phyloP scores from a whole-genome alignment of 2,797 vertebrate genomes.

The Leptodactylus fallax region DNA sequence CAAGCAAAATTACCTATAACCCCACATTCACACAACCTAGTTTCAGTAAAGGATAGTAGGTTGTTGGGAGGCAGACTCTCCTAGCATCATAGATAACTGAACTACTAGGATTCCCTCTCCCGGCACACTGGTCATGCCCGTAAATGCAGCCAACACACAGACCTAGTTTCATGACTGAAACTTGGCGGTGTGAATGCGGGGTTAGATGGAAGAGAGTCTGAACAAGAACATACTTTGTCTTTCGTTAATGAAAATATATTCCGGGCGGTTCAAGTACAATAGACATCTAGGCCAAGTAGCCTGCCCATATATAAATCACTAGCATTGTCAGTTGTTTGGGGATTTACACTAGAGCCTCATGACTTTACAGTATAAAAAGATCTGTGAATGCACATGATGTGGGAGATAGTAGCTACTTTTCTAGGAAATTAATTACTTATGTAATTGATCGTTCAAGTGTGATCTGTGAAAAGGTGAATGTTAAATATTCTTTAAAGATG shows the following conservation, averaged over 20 bases:
- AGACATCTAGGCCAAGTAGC: neutral
- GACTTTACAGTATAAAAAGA: neutral
- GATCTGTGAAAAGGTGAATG: slow-evolving; percentile 48
- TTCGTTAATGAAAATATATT: neutral
- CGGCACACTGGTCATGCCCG: too few relatives aligned
- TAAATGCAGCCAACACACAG: too few relatives aligned
- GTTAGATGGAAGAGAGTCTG: too few relatives aligned
- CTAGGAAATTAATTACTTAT: slow-evolving; percentile 30
- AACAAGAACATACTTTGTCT: neutral
- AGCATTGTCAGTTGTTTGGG: slow-evolving; percentile 6
- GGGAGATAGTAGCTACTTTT: neutral
- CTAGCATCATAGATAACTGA: too few relatives aligned
- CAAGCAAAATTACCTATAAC: too few relatives aligned
- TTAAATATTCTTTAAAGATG: slow-evolving; percentile 47
- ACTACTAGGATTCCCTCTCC: too few relatives aligned
- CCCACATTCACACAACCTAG: too few relatives aligned
- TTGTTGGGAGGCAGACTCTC: too few relatives aligned
- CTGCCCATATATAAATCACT: slow-evolving; percentile 7
- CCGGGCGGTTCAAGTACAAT: neutral
- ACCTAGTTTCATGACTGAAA: too few relatives aligned
- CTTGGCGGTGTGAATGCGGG: too few relatives aligned
- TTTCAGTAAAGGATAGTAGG: too few relatives aligned
- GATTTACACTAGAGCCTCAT: neutral
- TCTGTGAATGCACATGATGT: neutral
- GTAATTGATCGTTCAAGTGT: slow-evolving; percentile 45